phyloP scores from a whole-genome alignment of 2,888 invertebrate genomes.

The Junonia oenone region DNA sequence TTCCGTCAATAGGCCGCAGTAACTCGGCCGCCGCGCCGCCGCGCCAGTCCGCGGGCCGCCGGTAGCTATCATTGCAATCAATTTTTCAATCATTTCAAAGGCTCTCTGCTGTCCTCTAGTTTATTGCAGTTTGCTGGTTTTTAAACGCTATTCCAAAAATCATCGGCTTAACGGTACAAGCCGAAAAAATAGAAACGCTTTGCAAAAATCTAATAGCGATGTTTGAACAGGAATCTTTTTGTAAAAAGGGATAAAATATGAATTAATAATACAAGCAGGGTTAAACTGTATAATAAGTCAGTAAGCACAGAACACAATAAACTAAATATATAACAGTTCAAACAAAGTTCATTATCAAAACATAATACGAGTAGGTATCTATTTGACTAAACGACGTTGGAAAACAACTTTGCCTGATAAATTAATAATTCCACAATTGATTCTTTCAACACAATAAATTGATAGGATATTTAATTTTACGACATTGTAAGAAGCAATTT shows the following conservation, averaged over 20 bases:
- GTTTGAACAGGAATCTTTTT: too few species aligned
- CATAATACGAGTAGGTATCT: too few species aligned
- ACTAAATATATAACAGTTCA: too few species aligned
- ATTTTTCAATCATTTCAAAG: slow-evolving; percentile 58
- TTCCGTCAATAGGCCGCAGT: slow-evolving; percentile 25
- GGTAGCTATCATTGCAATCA: slow-evolving; percentile 59
- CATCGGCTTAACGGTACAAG: neutral
- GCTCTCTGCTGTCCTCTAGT: slow-evolving; percentile 27
- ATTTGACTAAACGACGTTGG: too few species aligned
- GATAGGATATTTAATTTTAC: neutral
- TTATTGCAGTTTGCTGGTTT: slow-evolving; percentile 3
- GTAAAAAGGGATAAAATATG: too few species aligned
- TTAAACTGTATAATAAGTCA: too few species aligned
- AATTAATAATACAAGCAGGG: too few species aligned
- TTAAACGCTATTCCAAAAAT: neutral
- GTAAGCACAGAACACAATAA: too few species aligned
- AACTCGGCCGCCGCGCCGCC: slow-evolving; percentile 33
- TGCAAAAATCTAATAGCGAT: neutral
- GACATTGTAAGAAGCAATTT: neutral
- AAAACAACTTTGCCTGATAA: too few species aligned
- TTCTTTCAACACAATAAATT: neutral
- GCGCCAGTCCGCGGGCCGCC: slow-evolving; percentile 39
- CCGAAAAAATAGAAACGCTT: neutral
- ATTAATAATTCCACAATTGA: neutral
- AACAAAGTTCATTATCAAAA: too few species aligned